Conservation (phyloP, 2,888 invertebrate species). For the Pristionchus entomophagus region DNA sequence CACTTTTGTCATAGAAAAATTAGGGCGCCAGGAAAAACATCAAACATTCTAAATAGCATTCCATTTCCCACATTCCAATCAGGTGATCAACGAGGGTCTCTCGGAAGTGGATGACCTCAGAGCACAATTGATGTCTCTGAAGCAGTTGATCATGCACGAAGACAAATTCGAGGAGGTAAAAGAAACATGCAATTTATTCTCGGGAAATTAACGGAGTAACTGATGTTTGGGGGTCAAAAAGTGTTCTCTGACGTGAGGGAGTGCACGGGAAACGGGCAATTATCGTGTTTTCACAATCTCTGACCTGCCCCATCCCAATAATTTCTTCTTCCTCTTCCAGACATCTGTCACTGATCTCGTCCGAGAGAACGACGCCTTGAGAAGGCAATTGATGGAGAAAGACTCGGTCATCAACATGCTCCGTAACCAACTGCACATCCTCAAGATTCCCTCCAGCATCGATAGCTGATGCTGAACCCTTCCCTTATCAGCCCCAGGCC, state of each 20-base stretch:
- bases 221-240: not conserved
- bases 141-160: slow-evolving; percentile 24
- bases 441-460: slow-evolving; percentile 13
- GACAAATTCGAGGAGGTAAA: slow-evolving; percentile 39
- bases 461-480: not conserved
- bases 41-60: too few species aligned
- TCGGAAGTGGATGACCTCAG: slow-evolving; percentile 44
- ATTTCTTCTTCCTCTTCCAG: slow-evolving; percentile 19
- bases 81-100: slow-evolving; percentile 47
- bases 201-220: not conserved
- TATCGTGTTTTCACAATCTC: too few species aligned
- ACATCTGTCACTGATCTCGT: not conserved
- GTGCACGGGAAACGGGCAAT: not conserved
- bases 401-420: slow-evolving; percentile 51
- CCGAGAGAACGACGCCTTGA: slow-evolving; percentile 53
- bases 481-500: not conserved
- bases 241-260: not conserved
- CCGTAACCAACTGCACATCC: not conserved
- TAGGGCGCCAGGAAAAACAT: too few species aligned
- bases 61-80: too few species aligned
- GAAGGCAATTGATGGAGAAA: slow-evolving; percentile 52
- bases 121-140: slow-evolving; percentile 28
- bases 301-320: too few species aligned
- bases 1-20: too few species aligned
- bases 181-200: not conserved